These are phyloP conservation scores for Bovichtus variegatus DNA, from an alignment of 2,797 vertebrate species.

Conservation along the genomic window DNA sequence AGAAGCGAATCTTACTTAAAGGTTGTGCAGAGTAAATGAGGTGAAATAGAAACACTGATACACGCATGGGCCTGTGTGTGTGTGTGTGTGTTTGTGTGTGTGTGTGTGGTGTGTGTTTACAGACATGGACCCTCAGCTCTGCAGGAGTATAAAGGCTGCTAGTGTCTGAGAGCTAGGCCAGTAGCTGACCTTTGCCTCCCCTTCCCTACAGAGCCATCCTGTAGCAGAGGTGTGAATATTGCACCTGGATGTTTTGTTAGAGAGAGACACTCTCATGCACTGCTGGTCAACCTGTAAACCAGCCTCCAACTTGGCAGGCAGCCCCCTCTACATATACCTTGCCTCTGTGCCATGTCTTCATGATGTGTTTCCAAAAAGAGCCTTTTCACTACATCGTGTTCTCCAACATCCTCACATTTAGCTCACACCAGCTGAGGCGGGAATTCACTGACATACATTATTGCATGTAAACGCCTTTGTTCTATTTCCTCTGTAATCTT, in stretches of 20 bases:
- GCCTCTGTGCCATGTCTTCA: constrained; percentile 48
- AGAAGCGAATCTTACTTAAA: constrained; percentile 31
- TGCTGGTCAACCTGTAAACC: constrained; percentile 73
- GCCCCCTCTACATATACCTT: constrained; percentile 27
- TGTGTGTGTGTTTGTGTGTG: constrained; percentile 23
- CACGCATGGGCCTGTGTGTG: constrained; percentile 58
- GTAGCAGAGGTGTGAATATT: constrained; percentile 79
- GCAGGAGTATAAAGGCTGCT: constrained; percentile 73
- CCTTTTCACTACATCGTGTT: constrained; percentile 48
- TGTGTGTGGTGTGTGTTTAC: constrained; percentile 42
- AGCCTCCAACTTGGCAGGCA: constrained; percentile 59
- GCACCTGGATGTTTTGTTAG: constrained; percentile 83
- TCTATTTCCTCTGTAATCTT: constrained; percentile 24
- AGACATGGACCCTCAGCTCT: constrained; percentile 49
- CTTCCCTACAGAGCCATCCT: constrained; percentile 75
- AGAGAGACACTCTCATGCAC: constrained; percentile 77
- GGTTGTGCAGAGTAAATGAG: constrained; percentile 46
- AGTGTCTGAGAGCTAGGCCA: constrained; percentile 70
- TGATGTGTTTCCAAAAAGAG: constrained; percentile 65
- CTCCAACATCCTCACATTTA: constrained; percentile 34
- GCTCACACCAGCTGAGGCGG: constrained; percentile 14
- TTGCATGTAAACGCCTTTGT: neutral
- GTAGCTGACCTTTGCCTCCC: constrained; percentile 73
- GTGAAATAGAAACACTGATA: constrained; percentile 42
- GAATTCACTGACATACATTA: constrained; percentile 20